phyloP scores from a whole-genome alignment of 2,888 invertebrate genomes.

The Drosophila histrio region DNA sequence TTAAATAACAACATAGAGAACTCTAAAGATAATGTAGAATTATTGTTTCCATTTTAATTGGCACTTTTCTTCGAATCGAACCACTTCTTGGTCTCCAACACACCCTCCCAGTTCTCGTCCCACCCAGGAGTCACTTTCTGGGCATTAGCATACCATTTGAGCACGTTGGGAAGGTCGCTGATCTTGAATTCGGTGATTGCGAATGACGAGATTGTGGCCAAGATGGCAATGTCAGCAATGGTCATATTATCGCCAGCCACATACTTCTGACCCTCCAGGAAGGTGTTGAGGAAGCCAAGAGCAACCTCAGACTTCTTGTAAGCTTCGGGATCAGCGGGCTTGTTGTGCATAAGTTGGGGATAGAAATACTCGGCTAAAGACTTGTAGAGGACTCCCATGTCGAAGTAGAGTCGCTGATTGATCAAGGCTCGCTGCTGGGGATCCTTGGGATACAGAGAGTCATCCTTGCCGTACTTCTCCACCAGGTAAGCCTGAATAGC shows the following conservation, averaged over 20 bases:
- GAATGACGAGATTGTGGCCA: constrained; percentile 88
- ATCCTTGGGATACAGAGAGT: constrained; percentile 89
- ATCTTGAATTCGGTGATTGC: constrained; percentile 88
- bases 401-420: constrained; percentile 92
- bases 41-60: neutral
- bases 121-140: constrained; percentile 86
- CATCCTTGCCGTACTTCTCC: constrained; percentile 91
- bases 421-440: constrained; percentile 89
- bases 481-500: constrained; percentile 92
- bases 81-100: constrained; percentile 83
- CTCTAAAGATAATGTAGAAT: neutral
- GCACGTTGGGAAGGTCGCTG: constrained; percentile 88
- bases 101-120: constrained; percentile 85
- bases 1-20: neutral
- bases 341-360: constrained; percentile 86
- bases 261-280: constrained; percentile 89
- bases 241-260: constrained; percentile 90
- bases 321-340: constrained; percentile 87
- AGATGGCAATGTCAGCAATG: constrained; percentile 90
- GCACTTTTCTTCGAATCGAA: constrained; percentile 11
- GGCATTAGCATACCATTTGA: constrained; percentile 86
- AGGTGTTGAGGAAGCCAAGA: constrained; percentile 88
- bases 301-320: constrained; percentile 88
- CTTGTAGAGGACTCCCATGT: constrained; percentile 88
- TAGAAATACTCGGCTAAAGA: constrained; percentile 89